phyloP scores from a whole-genome alignment of 2,113 vertebrate genomes.

The Nothobranchius kuhntae region DNA sequence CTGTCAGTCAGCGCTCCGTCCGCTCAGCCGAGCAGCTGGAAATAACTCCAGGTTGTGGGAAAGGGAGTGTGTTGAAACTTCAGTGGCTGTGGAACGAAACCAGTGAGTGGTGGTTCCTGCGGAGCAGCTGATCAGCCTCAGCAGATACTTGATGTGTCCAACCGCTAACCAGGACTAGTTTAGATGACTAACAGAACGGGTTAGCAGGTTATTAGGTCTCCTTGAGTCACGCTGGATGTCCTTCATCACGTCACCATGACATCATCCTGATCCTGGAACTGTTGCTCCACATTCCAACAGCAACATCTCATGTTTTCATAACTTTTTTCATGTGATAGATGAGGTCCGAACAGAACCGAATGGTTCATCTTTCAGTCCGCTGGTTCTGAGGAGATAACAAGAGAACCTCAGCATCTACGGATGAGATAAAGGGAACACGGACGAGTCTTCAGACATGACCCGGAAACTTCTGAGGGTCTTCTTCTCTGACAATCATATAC shows the following conservation, averaged over 20 bases:
- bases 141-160: not conserved
- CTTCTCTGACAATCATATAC: no score
- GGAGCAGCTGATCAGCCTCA: conserved; percentile 2
- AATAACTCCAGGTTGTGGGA: conserved; percentile 3
- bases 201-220: not conserved
- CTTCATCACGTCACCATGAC: conserved; percentile 11
- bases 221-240: not conserved
- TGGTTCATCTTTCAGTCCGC: not conserved
- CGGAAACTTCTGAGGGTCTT: no score
- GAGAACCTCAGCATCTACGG: not conserved
- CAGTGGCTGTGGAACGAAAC: conserved; percentile 13
- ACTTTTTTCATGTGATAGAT: conserved; percentile 3
- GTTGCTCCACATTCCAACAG: not conserved
- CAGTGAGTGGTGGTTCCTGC: conserved; percentile 13
- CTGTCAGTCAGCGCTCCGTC: conserved; percentile 4
- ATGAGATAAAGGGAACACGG: no score
- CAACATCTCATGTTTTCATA: conserved; percentile 11
- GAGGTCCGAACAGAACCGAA: not conserved
- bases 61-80: conserved; percentile 16
- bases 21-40: conserved; percentile 3
- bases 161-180: not conserved
- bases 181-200: not conserved
- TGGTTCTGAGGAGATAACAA: conserved; percentile 1
- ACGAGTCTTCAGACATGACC: no score
- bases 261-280: conserved; percentile 5